These are phyloP conservation scores for Drosophila nigromelanica DNA, from an alignment of 1,140 invertebrate genomes.

Conservation along the genomic window DNA sequence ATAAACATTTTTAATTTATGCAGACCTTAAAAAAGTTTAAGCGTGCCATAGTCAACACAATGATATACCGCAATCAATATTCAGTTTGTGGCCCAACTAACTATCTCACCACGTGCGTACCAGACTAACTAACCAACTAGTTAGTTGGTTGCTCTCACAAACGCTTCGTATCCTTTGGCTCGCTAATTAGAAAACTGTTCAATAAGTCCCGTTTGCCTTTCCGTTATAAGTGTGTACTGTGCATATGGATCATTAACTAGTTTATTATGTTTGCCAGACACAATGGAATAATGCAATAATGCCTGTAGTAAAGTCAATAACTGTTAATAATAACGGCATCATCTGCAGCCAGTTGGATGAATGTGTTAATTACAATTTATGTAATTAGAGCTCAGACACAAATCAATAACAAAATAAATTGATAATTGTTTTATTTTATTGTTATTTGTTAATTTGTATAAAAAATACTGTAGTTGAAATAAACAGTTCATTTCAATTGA, in stretches of 20 bases:
- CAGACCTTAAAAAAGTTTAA: conserved; percentile 41
- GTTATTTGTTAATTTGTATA: too few relatives aligned
- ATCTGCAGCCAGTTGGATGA: too few relatives aligned
- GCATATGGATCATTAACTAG: not conserved
- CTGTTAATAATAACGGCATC: not conserved
- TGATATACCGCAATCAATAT: conserved; percentile 11
- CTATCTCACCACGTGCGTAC: not conserved
- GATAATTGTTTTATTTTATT: too few relatives aligned
- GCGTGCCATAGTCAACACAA: not conserved
- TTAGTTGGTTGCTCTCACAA: conserved; percentile 9
- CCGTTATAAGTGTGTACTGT: not conserved
- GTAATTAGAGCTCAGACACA: too few relatives aligned
- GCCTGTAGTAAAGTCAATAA: not conserved
- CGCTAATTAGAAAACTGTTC: conserved; percentile 57
- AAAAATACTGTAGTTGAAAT: too few relatives aligned
- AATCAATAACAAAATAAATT: too few relatives aligned
- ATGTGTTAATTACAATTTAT: too few relatives aligned
- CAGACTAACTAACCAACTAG: not conserved
- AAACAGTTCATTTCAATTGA: too few relatives aligned
- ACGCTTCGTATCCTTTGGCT: conserved; percentile 2
- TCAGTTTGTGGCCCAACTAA: not conserved
- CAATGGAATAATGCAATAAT: too few relatives aligned
- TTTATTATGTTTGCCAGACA: conserved; percentile 20
- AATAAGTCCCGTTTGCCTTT: conserved; percentile 35
- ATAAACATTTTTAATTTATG: conserved; percentile 62